phyloP scores from a whole-genome alignment of 1,140 invertebrate genomes.

The Trissolcus basalis region DNA sequence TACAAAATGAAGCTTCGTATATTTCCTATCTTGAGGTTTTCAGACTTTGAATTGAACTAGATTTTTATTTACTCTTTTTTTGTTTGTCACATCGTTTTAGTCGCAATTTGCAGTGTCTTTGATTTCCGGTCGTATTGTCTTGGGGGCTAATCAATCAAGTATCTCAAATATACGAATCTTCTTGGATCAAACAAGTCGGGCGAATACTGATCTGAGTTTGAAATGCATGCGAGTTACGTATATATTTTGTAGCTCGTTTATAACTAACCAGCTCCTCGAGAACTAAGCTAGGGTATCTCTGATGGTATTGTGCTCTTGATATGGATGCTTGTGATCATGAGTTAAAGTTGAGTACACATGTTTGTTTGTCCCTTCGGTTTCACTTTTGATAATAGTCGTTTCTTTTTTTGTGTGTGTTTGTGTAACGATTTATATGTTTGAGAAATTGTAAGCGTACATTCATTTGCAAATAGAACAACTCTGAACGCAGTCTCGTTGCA shows the following conservation, averaged over 20 bases:
- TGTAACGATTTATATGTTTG: slow-evolving; percentile 1
- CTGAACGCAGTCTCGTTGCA: slow-evolving; percentile 13
- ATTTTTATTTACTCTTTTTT: slow-evolving; percentile 1
- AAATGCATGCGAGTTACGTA: slow-evolving; percentile 5
- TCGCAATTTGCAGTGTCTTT: neutral
- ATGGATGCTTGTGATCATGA: slow-evolving; percentile 49
- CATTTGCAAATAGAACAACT: slow-evolving; percentile 30
- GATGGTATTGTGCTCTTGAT: slow-evolving; percentile 52
- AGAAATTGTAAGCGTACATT: slow-evolving; percentile 19
- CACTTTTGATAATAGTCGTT: slow-evolving; percentile 28
- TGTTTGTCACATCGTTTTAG: slow-evolving; percentile 3
- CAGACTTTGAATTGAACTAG: no score
- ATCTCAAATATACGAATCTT: slow-evolving; percentile 24
- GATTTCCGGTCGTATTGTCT: slow-evolving; percentile 39
- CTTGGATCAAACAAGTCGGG: neutral
- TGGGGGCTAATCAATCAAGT: slow-evolving; percentile 36
- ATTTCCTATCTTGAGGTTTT: neutral
- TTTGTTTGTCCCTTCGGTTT: neutral
- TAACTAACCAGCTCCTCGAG: slow-evolving; percentile 4
- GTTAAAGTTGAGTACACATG: slow-evolving; percentile 14
- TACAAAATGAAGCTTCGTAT: slow-evolving; percentile 44
- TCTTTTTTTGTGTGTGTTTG: slow-evolving; percentile 14
- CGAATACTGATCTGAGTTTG: no score
- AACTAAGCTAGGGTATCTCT: slow-evolving; percentile 41
- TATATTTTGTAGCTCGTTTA: slow-evolving; percentile 17